A percentile compares a stretch with the other conserved stretches of the same genome.
Conservation (phyloP, 1,140 invertebrate genomes). For the Orchesella cincta region DNA sequence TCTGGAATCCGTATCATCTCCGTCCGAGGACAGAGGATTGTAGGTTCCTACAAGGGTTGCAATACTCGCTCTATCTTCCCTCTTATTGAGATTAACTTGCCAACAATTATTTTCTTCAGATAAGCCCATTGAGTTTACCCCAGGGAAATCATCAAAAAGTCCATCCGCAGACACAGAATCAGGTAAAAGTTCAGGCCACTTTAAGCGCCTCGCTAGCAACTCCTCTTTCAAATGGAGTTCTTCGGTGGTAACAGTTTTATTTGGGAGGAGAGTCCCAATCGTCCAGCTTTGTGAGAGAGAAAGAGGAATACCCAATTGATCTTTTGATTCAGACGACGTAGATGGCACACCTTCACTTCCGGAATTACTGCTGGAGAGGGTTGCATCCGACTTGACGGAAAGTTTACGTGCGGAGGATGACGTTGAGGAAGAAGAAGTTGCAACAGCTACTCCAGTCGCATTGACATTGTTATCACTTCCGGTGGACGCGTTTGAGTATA, state of each 20-base stretch:
- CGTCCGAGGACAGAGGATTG: neutral
- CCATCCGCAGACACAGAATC: slow-evolving; percentile 42
- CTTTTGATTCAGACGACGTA: neutral
- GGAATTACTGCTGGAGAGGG: neutral
- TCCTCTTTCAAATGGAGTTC: slow-evolving; percentile 38
- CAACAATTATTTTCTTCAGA: slow-evolving; percentile 8
- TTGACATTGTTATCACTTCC: slow-evolving; percentile 10
- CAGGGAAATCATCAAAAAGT: neutral
- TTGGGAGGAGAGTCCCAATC: neutral
- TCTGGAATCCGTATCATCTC: neutral
- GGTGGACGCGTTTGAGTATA: slow-evolving; percentile 28
- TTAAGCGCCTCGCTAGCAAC: slow-evolving; percentile 38
- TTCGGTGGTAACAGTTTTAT: neutral
- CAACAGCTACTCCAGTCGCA: neutral
- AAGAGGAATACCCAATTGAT: neutral
- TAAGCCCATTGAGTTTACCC: neutral
- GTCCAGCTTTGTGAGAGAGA: slow-evolving; percentile 12
- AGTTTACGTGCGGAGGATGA: neutral
- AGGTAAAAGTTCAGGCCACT: slow-evolving; percentile 52
- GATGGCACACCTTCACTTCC: neutral
- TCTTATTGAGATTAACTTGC: neutral
- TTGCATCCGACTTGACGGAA: neutral
- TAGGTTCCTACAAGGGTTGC: neutral
- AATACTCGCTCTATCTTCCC: neutral
- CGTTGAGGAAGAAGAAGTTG: neutral